Base-by-base conservation (phyloP, 2,888 invertebrate genomes). In the Ormyrus thymus region DNA sequence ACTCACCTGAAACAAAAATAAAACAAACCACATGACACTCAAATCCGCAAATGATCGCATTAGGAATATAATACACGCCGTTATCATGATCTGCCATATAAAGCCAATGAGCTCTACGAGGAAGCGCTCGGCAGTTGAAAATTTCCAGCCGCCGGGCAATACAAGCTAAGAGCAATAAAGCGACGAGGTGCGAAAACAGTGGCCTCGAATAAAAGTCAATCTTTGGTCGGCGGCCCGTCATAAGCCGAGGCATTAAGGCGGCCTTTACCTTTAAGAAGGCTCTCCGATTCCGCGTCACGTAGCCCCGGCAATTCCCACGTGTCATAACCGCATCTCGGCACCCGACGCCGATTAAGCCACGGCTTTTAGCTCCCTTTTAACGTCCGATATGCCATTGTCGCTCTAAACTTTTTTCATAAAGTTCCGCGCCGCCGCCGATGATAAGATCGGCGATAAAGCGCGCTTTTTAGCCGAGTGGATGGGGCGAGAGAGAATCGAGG, bases 231-330 rank as follows among this genome's bases (percentile, higher is more conserved):
- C 56, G n/a, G 59, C 7, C 29, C 61, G 72, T 59, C 51, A 78
- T 66, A 72, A 59, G 72, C 58, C 55, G 7, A 46, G 50, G 66
- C 68, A 68, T 62, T 73, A 71, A 73, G 59, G 56, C 9, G 55
- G 53, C 15, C 61, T 53, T 65, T 68, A 11, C 55, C 51, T 69
- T 55, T 78, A 78, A 78, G 74, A 62, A 70, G 74, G 51, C 61
- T 43, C 29, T 69, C 59, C 9, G 76, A 72, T 62, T 76, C 58
- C 79, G 59, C 73, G 53, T 80, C 79, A 80, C 79, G 73, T 80
- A 78, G 56, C 66, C 53, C 8, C n/a, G 58, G 64, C 62, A 46
- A 69, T 78, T 70, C n/a, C 73, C 68, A 46, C 71, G 53, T 70
- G 64, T 62, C 70, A 56, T 76, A 70, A 69, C 50, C 43, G 45